Base-by-base conservation (phyloP, 1,140 invertebrate genomes). In the Megathymus violae region DNA sequence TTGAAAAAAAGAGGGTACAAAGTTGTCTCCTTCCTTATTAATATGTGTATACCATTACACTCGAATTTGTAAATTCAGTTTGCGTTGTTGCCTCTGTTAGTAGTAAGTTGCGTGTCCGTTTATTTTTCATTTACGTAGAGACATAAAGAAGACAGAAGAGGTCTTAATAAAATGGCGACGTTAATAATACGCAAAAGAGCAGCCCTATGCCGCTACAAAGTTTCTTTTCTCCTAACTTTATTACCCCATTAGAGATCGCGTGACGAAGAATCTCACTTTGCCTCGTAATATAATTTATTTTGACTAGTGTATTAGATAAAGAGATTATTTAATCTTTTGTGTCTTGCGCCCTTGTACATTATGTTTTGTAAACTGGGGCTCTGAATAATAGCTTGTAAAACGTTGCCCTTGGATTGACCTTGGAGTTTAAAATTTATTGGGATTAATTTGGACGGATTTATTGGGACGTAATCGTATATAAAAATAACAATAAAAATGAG, bases 181-280 rank as follows among this genome's bases (percentile, higher is more conserved):
- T 83, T 86, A 86, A 87, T 86, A 86, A 83, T 87, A 89, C 84
- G 82, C 84, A 87, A 89, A 87, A 79, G 78, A 86, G 79, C 78
- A 69, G 67, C 52, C 72, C 66, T 70, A 46, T 65, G 65, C 67
- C 67, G 72, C 61, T 80, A 73, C 75, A 82, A 87, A 87, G 77
- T 87, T 89, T 85, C 85, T 82, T 87, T 88, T 89, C 77, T 77
- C 67, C 73, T 79, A 86, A 89, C 81, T 89, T 89, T 87, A 87
- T 87, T 89, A 85, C 65, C 63, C 79, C 82, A 85, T 87, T 87
- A 87, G 82, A 85, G 80, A 80, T 87, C 80, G 78, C 81, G 78
- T 86, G 84, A 89, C 82, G 80, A 69, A 79, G 75, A 82, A 77
- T 84, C 73, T 71, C 80, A 80, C 81, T 85, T 74, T 67, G 63